Conservation (phyloP, 2,113 vertebrate genomes). For the Neofelis nebulosa region DNA sequence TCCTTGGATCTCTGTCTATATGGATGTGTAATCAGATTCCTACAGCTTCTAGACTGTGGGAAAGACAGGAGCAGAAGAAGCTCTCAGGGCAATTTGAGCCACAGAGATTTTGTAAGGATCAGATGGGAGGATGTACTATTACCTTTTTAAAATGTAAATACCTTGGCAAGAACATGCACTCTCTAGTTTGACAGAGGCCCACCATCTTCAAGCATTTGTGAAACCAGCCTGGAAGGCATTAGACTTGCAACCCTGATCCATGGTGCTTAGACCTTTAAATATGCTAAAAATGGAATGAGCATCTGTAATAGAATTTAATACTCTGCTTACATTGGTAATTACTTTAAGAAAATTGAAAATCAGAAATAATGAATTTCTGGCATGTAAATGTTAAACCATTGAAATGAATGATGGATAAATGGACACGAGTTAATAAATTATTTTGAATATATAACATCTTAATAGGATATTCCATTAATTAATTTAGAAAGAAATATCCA, state of each 20-base stretch:
- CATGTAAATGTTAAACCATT: background rate
- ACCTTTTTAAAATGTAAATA: conserved; percentile 24
- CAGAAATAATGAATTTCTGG: background rate
- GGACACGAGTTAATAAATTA: background rate
- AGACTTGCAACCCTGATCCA: background rate
- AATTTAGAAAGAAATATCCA: background rate
- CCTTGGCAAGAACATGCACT: background rate
- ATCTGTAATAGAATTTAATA: background rate
- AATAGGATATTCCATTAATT: background rate
- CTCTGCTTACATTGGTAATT: background rate
- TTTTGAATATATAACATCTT: conserved; percentile 1
- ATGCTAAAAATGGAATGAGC: background rate
- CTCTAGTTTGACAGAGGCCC: background rate
- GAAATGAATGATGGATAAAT: background rate
- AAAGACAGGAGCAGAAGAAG: background rate
- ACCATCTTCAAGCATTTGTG: background rate
- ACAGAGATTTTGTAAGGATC: background rate
- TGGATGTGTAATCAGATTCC: background rate
- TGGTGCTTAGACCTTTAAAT: background rate
- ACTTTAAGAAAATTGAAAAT: background rate
- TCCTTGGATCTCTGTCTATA: background rate
- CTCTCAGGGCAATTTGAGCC: background rate
- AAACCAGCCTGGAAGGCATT: background rate
- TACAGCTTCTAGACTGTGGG: background rate
- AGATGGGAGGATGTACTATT: background rate